Evolutionary conservation across 2,797 vertebrate species (phyloP).

Genomic region (Silurus aristotelis): DNA sequence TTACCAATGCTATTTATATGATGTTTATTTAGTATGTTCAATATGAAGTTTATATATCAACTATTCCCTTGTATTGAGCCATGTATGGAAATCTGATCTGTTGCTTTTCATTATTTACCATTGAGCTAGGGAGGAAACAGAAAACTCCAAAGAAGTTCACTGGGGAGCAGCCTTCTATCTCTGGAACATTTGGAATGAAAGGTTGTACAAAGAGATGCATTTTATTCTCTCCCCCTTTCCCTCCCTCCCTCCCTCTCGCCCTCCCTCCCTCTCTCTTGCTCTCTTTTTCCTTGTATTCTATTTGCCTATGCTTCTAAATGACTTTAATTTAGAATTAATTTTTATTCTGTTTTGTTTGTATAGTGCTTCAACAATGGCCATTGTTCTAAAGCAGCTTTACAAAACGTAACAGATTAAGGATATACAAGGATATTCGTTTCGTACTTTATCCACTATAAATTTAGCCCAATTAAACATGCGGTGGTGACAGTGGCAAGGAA

Average conservation of each 20-base stretch:
- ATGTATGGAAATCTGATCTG: conserved; percentile 70
- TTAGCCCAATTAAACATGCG: no score
- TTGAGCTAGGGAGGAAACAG: conserved; percentile 98
- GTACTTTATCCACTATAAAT: no score
- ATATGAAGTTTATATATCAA: background rate
- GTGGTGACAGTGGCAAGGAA: no score
- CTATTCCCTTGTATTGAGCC: conserved; percentile 21
- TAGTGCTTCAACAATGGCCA: no score
- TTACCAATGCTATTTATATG: background rate
- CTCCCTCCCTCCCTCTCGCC: background rate
- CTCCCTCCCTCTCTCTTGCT: background rate
- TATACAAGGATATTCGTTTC: no score
- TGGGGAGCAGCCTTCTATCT: conserved; percentile 96
- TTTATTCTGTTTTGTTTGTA: no score
- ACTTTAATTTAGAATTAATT: no score
- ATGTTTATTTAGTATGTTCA: conserved; percentile 3
- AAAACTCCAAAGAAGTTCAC: conserved; percentile 99
- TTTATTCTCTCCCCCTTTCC: background rate
- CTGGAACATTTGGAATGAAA: conserved; percentile 96
- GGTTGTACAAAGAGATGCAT: conserved; percentile 68
- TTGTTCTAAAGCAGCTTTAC: no score
- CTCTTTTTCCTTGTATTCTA: background rate
- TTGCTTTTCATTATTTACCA: conserved; percentile 72
- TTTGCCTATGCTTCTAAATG: background rate
- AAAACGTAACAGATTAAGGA: no score